Percentiles rank a stretch among this genome's conserved stretches.
phyloP scores from a whole-genome alignment of 2,113 vertebrate species.

The Burhinus bistriatus region DNA sequence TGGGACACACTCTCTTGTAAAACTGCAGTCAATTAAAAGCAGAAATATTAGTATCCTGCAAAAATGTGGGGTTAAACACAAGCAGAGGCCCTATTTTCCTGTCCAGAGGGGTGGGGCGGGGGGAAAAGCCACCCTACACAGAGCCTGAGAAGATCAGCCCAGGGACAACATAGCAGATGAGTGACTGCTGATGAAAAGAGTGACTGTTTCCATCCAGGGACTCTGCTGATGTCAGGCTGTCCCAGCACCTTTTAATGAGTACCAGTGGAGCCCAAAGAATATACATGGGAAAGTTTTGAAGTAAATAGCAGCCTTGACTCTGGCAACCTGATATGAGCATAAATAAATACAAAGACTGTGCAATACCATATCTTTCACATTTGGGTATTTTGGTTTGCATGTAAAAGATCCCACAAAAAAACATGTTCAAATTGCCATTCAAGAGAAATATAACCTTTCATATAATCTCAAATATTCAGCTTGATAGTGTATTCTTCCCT shows the following conservation, averaged over 20 bases:
- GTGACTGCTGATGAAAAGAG: background rate
- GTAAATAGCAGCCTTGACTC: background rate
- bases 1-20: background rate
- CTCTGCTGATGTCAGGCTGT: background rate
- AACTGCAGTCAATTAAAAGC: conserved; percentile 43
- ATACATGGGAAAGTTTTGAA: background rate
- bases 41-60: conserved; percentile 35
- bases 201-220: background rate
- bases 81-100: background rate
- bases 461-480: background rate
- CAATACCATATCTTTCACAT: accelerated
- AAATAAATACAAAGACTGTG: background rate
- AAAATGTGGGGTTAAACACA: conserved; percentile 52
- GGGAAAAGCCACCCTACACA: background rate
- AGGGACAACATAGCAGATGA: background rate
- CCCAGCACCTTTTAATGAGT: background rate
- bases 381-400: background rate
- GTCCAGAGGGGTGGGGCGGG: too few species aligned
- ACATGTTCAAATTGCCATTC: background rate
- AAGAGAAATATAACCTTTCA: background rate
- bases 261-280: background rate
- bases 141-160: background rate
- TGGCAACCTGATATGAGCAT: background rate
- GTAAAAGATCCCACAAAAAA: background rate
- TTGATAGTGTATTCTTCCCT: background rate